A percentile compares a stretch with the other conserved stretches of the same genome.
These are phyloP conservation scores for Oscheius sp. DNA, from an alignment of 2,888 invertebrate genomes.

Conservation along the genomic window DNA sequence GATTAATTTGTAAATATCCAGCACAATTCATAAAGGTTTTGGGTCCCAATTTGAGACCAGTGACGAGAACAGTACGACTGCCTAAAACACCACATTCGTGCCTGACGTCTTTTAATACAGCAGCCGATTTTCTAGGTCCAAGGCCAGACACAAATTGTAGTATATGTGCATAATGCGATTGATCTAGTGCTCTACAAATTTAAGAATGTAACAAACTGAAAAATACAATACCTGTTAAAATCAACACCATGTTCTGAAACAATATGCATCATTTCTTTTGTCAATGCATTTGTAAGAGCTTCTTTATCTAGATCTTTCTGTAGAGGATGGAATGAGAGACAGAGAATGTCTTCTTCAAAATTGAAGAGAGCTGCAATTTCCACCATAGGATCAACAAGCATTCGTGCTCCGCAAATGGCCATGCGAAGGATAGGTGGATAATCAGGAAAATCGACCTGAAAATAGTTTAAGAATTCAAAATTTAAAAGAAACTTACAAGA, in stretches of 20 bases:
- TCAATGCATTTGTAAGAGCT: conserved; percentile 84
- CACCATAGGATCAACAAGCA: conserved; percentile 91
- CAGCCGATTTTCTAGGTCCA: conserved; percentile 87
- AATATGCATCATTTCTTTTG: conserved; percentile 87
- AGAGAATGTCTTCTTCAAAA: conserved; percentile 93
- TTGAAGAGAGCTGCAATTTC: conserved; percentile 96
- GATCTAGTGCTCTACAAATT: conserved; percentile 87
- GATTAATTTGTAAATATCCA: conserved; percentile 98
- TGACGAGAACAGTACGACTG: conserved; percentile 84
- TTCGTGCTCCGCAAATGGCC: conserved; percentile 89
- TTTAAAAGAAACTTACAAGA: conserved; percentile 27
- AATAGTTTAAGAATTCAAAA: neutral
- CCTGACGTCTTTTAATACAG: conserved; percentile 71
- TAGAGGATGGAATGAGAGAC: conserved; percentile 88
- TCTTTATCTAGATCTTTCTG: conserved; percentile 74
- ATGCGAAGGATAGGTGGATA: conserved; percentile 85
- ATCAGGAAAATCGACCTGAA: conserved; percentile 57
- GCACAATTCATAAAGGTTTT: conserved; percentile 98
- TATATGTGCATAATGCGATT: conserved; percentile 82
- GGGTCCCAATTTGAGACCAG: conserved; percentile 94
- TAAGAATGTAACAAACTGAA: too few relatives aligned
- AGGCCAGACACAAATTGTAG: conserved; percentile 96
- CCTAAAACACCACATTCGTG: conserved; percentile 64
- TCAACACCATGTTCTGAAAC: conserved; percentile 81
- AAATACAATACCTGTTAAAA: conserved; percentile 49